Evolutionary conservation across 1,140 invertebrate genomes (phyloP).

Genomic region (Leguminivora glycinivorella): DNA sequence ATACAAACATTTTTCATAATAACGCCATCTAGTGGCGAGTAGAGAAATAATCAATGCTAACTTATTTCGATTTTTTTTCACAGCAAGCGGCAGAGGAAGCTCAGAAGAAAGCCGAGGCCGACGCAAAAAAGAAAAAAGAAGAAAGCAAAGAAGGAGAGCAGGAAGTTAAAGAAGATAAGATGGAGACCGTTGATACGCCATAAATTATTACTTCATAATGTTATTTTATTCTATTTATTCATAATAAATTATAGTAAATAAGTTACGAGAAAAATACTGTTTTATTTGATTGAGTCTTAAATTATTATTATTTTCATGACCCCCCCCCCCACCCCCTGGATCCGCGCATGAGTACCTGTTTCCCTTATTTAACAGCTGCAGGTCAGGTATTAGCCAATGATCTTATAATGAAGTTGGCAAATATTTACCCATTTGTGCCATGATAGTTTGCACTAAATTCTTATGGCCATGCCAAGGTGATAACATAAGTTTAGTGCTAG

Average conservation of each 20-base stretch:
- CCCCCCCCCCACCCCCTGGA: too few relatives aligned
- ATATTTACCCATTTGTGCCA: too few relatives aligned
- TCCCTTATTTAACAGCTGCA: too few relatives aligned
- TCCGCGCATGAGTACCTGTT: too few relatives aligned
- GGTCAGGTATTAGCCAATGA: too few relatives aligned
- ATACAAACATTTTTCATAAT: neutral
- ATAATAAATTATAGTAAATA: neutral
- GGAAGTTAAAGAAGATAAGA: conserved; percentile 10
- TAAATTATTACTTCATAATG: neutral
- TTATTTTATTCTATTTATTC: neutral
- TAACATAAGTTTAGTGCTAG: too few relatives aligned
- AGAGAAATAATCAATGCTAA: neutral
- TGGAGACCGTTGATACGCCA: neutral
- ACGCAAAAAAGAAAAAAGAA: conserved; percentile 9
- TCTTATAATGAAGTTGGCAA: too few relatives aligned
- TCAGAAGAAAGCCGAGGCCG: conserved; percentile 25
- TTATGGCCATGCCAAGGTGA: too few relatives aligned
- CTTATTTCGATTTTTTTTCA: conserved; percentile 26
- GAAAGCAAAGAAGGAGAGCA: conserved; percentile 5
- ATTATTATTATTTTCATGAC: too few relatives aligned
- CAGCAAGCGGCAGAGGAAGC: conserved; percentile 33
- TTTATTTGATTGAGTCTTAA: neutral
- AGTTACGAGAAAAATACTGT: neutral
- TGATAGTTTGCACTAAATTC: too few relatives aligned
- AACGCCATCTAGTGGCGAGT: conserved; percentile 2